Evolutionary conservation across 1,140 invertebrate species (phyloP), one percentile per base, ranked within the genome.

Genomic region (Mya arenaria): DNA sequence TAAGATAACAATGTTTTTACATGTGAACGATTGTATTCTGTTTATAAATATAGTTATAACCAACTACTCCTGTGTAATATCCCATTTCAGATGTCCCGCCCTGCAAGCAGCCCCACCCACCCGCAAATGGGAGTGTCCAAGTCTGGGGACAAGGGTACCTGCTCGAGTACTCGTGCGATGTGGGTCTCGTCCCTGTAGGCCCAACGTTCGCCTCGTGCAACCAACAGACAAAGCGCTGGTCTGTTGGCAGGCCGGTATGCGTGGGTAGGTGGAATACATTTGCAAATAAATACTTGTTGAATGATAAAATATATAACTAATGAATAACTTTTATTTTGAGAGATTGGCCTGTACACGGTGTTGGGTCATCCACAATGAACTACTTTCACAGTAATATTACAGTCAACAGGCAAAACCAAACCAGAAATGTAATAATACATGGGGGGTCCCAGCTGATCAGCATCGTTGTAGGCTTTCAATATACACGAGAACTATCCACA

Each of bases 161-260:
- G 48, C 48, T 52, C 17, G 48, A 52, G 48, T 52, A 52, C 48
- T 52, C 48, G 48, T 52, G 48, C 48, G 48, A 52, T 52, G 48
- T n/a, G 25, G 48, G 48, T 52, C 48, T 52, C 48, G 4, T n/a
- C 1, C 10, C 48, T 1, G 17, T 52, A n/a, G 48, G 48, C 17
- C 17, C 48, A 17, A 52, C 25, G 25, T 52, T 52, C 48, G 48
- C 48, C 48, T 52, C 48, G 48, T 52, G 48, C 48, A 23, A 52
- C 48, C 48, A 17, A 23, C 17, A 52, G 25, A 52, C 48, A 17
- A 52, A 52, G 25, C 48, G 2, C 17, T 52, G 48, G 48, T n/a
- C 48, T 17, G 10, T 23, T 23, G 25, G 25, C 17, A 52, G 48
- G 10, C 48, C 48, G 10, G 17, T 52, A 8, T 52, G 48, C 25